Percentiles rank a stretch among this genome's conserved stretches.
Evolutionary conservation across 92 coral and sea anemone species (phyloP).

Genomic region (Metridium senile): DNA sequence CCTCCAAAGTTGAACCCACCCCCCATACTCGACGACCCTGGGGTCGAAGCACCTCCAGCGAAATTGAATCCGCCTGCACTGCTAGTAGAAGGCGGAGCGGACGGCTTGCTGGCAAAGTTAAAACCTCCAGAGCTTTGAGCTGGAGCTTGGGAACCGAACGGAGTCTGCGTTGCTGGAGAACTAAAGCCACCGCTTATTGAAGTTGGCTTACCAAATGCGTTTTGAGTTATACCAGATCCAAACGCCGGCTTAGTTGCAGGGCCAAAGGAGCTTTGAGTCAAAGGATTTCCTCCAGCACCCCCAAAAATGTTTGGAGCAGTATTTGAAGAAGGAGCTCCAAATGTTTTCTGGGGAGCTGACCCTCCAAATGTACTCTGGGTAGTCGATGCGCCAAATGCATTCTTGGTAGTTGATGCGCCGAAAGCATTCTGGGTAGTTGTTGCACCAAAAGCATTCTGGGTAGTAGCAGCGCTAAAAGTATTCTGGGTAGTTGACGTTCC

Average conservation of each 20-base stretch:
- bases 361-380: conserved; percentile 39
- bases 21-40: not conserved
- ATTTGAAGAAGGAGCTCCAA: conserved; percentile 17
- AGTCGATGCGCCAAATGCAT: conserved; percentile 47
- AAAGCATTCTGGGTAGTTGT: conserved; percentile 39
- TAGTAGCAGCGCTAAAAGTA: conserved; percentile 30
- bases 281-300: not conserved
- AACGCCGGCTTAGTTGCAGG: conserved; percentile 26
- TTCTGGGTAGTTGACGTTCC: conserved; percentile 23
- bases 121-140: conserved; percentile 28
- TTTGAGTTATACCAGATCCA: conserved; percentile 33
- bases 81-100: not conserved
- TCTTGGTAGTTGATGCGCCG: conserved; percentile 27
- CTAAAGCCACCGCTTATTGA: conserved; percentile 3
- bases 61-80: not conserved
- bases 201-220: not conserved
- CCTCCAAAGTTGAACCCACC: conserved; percentile 19
- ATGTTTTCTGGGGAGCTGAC: conserved; percentile 22
- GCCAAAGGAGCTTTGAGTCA: not conserved
- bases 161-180: conserved; percentile 12
- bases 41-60: not conserved
- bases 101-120: not conserved
- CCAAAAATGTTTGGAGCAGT: not conserved
- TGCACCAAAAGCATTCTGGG: conserved; percentile 33
- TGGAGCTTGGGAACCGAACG: conserved; percentile 27